phyloP scores from a whole-genome alignment of 2,888 invertebrate genomes.

The Rotaria sp. region DNA sequence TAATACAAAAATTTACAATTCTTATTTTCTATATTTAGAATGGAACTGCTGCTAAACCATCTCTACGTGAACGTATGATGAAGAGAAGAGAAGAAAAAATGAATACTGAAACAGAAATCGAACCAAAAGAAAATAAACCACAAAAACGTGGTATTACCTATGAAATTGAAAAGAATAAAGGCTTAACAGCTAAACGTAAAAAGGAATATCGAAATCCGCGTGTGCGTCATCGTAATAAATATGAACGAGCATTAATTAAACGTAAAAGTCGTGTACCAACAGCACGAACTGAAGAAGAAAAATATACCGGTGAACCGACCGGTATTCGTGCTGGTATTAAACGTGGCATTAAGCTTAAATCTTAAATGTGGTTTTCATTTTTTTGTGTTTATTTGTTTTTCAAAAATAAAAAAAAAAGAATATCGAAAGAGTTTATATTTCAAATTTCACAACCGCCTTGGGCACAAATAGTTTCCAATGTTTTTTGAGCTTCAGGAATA shows the following conservation, averaged over 20 bases:
- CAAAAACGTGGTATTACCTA: constrained; percentile 78
- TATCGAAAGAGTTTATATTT: neutral
- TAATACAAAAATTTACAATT: neutral
- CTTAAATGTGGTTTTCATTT: neutral
- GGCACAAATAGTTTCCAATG: constrained; percentile 52
- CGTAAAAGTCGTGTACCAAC: constrained; percentile 60
- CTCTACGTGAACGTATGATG: constrained; percentile 27
- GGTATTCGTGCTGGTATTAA: constrained; percentile 80
- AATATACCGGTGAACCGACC: constrained; percentile 80
- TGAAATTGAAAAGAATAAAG: constrained; percentile 85
- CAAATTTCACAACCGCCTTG: constrained; percentile 45
- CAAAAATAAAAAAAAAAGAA: neutral
- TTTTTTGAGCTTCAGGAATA: constrained; percentile 54
- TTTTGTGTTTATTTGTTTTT: constrained; percentile 18
- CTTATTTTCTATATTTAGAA: neutral
- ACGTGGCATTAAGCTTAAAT: constrained; percentile 72
- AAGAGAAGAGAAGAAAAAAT: constrained; percentile 22
- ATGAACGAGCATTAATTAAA: constrained; percentile 67
- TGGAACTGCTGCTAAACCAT: neutral
- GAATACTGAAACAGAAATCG: constrained; percentile 37
- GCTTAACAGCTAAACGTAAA: constrained; percentile 78
- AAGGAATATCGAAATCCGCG: constrained; percentile 87
- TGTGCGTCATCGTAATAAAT: constrained; percentile 86
- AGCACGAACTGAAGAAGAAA: constrained; percentile 68
- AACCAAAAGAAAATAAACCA: constrained; percentile 43